These are phyloP conservation scores for Nephotettix cincticeps DNA, from an alignment of 1,140 invertebrate genomes.

Conservation along the genomic window DNA sequence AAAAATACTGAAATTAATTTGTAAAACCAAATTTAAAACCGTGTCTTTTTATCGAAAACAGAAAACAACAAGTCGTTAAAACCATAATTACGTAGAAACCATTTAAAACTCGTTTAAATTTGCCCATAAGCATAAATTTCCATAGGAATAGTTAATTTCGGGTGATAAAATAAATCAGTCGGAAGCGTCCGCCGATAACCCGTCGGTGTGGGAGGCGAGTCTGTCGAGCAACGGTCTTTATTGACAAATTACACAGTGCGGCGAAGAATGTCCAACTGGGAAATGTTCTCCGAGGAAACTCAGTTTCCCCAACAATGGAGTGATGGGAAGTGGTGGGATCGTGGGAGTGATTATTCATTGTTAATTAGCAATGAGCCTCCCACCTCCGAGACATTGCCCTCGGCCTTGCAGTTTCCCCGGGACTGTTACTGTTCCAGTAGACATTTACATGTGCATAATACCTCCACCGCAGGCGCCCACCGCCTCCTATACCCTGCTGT, in stretches of 20 bases:
- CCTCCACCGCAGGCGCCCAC: too few relatives aligned
- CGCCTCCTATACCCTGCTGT: too few relatives aligned
- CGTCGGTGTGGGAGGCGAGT: not conserved
- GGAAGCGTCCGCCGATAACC: not conserved
- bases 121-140: not conserved
- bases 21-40: too few relatives aligned
- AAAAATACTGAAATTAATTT: too few relatives aligned
- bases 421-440: not conserved
- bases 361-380: not conserved
- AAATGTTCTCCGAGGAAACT: not conserved
- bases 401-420: not conserved
- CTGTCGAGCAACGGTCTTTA: not conserved
- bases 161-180: slow-evolving; percentile 3
- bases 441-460: not conserved
- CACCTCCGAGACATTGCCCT: not conserved
- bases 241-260: not conserved
- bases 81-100: too few relatives aligned
- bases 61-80: too few relatives aligned
- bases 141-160: not conserved
- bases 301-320: not conserved
- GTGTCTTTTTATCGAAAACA: too few relatives aligned
- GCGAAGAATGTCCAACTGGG: not conserved
- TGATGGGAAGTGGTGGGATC: not conserved
- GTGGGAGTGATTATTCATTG: slow-evolving; percentile 12
- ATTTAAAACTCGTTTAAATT: not conserved